Base-by-base conservation (phyloP, 2,888 invertebrate genomes). In the Napeogenes inachia region DNA sequence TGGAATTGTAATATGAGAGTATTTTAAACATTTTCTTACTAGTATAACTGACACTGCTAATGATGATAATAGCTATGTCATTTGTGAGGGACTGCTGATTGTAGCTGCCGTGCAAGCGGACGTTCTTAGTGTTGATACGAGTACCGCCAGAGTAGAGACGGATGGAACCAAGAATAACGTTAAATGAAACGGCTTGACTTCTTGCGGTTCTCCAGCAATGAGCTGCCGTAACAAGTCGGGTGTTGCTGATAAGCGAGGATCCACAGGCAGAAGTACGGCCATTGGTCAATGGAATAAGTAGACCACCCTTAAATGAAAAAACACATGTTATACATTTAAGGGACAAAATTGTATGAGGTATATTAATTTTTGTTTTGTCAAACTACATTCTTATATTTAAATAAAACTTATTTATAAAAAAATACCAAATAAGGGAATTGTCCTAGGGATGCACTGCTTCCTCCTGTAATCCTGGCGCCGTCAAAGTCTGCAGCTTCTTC, bases 241-340 rank as follows among this genome's bases (percentile, higher is more conserved):
- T 76, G 59, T 69, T 59, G 53, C 73, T 71, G 30, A 79, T 62
- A 62, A 91, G 79, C 4, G 85, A 81, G 0, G 76, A 75, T 0
- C 80, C 81, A 61, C 79, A 80, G 2, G 81, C 73, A 0, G 80
- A 79, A 0, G 70, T 71, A 32, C 63, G 65, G 0, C 75, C 77
- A 2, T 67, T 64, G 0, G 71, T 63, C 45, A 84, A 64, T 0
- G 63, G 56, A 38, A 84, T 75, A 5, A 79, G 55, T 10, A 82
- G 62, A 0, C 81, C 81, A 0, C 71, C 79, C 81, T 81, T 70
- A 21, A 61, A 62, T n/a, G 1, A 30, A 4, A 50, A 30, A 5
- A 50, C 30, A 30, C 21, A n/a, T 2, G 30, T 10, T 2, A n/a
- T 30, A 2, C 3, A 30, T 30, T 30, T 50, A 21, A 21, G 1